Evolutionary conservation across 1,140 invertebrate genomes (phyloP).

Genomic region (Papilio xuthus): DNA sequence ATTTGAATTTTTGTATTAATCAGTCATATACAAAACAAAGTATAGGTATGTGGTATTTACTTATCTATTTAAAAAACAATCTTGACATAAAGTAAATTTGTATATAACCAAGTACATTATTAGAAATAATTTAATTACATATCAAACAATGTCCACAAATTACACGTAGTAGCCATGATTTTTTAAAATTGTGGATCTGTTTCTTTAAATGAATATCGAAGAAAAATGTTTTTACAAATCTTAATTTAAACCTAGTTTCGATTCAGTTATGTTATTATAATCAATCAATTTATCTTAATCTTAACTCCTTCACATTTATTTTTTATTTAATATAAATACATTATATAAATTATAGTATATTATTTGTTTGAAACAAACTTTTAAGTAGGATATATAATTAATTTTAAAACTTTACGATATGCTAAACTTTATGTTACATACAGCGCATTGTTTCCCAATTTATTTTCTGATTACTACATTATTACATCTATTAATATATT

Average conservation of each 20-base stretch:
- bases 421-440: constrained; percentile 66
- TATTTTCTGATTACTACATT: constrained; percentile 47
- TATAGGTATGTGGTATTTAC: neutral
- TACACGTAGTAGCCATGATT: too few relatives aligned
- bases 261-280: neutral
- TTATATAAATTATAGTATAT: neutral
- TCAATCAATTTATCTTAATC: neutral
- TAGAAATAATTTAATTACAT: too few relatives aligned
- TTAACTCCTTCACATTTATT: neutral
- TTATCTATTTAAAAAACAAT: too few relatives aligned
- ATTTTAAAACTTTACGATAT: constrained; percentile 55
- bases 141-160: too few relatives aligned
- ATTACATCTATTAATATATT: constrained; percentile 45
- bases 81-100: too few relatives aligned
- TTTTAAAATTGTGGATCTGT: too few relatives aligned
- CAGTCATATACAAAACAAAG: neutral
- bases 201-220: too few relatives aligned
- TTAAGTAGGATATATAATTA: neutral
- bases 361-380: neutral
- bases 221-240: too few relatives aligned
- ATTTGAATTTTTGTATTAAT: neutral
- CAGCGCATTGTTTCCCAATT: constrained; percentile 79
- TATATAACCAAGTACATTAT: too few relatives aligned
- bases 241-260: neutral
- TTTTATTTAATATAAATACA: neutral